These are phyloP conservation scores for Rhabdophis nuchalis DNA, from an alignment of 2,797 vertebrate genomes.

Conservation along the genomic window DNA sequence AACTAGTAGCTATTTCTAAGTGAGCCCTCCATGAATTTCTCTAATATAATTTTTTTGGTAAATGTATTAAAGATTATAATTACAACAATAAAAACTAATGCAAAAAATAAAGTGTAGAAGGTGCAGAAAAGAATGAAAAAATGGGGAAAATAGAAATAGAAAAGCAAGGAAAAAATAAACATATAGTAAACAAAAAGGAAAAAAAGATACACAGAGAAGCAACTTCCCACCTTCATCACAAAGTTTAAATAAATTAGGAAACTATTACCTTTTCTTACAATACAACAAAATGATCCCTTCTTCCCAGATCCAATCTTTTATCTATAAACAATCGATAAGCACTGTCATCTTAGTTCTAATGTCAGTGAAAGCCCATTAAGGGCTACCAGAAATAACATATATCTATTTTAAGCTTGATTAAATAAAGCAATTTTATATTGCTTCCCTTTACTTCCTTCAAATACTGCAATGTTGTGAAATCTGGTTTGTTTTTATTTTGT, in stretches of 20 bases:
- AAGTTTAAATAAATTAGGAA: neutral
- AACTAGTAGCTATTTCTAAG: neutral
- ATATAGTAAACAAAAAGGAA: neutral
- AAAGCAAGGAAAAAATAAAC: neutral
- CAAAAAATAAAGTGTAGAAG: neutral
- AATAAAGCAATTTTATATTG: neutral
- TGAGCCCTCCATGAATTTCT: neutral
- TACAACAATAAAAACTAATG: neutral
- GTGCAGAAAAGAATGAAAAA: neutral
- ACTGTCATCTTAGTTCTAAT: neutral
- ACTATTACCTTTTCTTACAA: neutral
- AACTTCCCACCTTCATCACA: neutral
- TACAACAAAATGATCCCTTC: neutral
- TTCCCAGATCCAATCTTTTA: neutral
- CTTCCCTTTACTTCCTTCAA: neutral
- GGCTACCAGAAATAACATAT: neutral
- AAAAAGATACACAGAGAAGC: neutral
- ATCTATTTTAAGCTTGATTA: neutral
- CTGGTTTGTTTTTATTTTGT: neutral
- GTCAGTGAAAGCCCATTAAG: neutral
- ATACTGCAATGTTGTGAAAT: neutral
- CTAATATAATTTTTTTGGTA: neutral
- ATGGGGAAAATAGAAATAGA: neutral
- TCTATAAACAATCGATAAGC: neutral
- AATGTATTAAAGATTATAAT: neutral